These are phyloP conservation scores for Cordilura impudica DNA, from an alignment of 2,888 invertebrate genomes.

Conservation along the genomic window DNA sequence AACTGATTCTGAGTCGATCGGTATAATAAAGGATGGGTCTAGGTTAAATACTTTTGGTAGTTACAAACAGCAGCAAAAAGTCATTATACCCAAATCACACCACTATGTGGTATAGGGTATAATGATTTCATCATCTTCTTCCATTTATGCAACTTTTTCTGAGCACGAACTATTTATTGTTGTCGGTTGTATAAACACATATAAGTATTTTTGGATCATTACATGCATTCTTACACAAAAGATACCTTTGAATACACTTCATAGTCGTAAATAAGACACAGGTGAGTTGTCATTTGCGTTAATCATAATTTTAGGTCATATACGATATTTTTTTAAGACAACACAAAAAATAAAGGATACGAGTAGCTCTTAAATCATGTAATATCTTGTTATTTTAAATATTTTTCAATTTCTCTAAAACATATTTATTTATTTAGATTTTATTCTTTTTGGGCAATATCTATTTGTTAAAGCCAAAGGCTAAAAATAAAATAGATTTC, in stretches of 20 bases:
- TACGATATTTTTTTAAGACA: background rate
- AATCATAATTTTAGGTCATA: constrained; percentile 44
- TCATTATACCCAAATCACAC: background rate
- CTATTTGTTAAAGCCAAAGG: constrained; percentile 44
- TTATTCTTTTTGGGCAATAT: background rate
- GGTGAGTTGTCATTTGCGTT: constrained; percentile 50
- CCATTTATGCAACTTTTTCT: too few species aligned
- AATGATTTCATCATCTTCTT: too few species aligned
- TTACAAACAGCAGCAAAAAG: background rate
- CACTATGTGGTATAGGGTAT: too few species aligned
- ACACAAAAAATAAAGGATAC: constrained; percentile 1
- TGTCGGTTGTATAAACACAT: background rate
- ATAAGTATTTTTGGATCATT: background rate
- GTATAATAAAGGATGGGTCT: too few species aligned
- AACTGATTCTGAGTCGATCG: too few species aligned
- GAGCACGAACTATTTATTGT: background rate
- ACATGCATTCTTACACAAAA: background rate
- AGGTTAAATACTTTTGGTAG: too few species aligned
- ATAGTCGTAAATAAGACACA: constrained; percentile 38
- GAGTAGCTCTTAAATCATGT: background rate
- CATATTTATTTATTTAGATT: constrained; percentile 28
- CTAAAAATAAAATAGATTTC: background rate
- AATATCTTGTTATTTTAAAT: background rate
- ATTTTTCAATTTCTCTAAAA: background rate
- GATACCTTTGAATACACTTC: background rate